Conservation (phyloP, 2,113 vertebrate genomes). For the Scomber japonicus region DNA sequence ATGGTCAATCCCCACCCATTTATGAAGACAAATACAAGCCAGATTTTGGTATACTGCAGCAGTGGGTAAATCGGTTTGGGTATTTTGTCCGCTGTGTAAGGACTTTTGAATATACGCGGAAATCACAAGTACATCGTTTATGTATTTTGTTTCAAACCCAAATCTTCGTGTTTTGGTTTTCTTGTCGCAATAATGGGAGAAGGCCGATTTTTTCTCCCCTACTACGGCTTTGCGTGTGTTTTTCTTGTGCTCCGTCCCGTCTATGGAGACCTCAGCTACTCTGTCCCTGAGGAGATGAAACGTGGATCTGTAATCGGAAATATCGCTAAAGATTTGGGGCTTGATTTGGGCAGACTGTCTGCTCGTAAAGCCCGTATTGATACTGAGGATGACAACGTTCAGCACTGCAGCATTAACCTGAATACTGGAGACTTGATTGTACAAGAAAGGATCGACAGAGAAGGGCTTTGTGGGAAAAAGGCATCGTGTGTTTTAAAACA, state of each 20-base stretch:
- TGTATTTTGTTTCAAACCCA: too few species aligned
- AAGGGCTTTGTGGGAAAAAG: conserved; percentile 77
- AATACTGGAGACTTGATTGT: conserved; percentile 77
- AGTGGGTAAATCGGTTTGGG: too few species aligned
- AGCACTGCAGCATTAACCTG: conserved; percentile 77
- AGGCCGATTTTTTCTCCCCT: too few species aligned
- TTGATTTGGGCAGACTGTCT: conserved; percentile 66
- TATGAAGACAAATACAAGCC: too few species aligned
- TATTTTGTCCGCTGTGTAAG: too few species aligned
- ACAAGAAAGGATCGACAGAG: conserved; percentile 79
- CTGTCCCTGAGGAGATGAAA: conserved; percentile 78
- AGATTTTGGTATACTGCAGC: too few species aligned
- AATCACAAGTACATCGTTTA: too few species aligned
- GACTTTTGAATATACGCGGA: too few species aligned
- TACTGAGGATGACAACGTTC: conserved; percentile 57
- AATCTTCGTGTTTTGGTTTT: too few species aligned
- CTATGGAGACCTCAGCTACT: conserved; percentile 73
- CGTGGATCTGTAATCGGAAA: conserved; percentile 80
- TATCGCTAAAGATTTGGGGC: conserved; percentile 80
- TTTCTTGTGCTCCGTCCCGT: conserved; percentile 23
- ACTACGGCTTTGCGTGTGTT: conserved; percentile 2
- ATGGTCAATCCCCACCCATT: too few species aligned
- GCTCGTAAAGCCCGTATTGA: conserved; percentile 71
- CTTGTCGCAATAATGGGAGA: too few species aligned
- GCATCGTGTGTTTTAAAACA: conserved; percentile 75